Percentiles rank a stretch among this genome's conserved stretches.
Evolutionary conservation across 2,888 invertebrate species (phyloP).

Genomic region (Phoenoteleia sp.): DNA sequence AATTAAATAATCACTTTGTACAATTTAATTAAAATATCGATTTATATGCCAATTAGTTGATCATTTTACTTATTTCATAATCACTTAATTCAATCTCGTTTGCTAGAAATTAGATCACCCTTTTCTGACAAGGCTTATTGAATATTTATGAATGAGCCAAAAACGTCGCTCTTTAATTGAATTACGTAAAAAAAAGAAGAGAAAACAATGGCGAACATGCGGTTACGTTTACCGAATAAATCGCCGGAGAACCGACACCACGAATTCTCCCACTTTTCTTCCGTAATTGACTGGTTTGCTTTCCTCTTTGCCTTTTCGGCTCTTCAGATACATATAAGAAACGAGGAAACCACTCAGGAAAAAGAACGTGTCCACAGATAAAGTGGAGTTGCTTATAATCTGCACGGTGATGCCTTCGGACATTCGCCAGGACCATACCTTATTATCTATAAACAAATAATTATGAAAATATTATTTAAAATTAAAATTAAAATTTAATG

Average conservation of each 20-base stretch:
- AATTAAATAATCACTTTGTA: too few relatives aligned
- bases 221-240: constrained; percentile 84
- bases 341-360: constrained; percentile 85
- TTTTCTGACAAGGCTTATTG: too few relatives aligned
- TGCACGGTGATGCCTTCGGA: constrained; percentile 84
- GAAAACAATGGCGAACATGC: too few relatives aligned
- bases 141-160: background rate
- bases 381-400: constrained; percentile 86
- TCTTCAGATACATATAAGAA: constrained; percentile 78
- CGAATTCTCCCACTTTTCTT: constrained; percentile 73
- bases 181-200: constrained; percentile 22
- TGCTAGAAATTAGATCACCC: too few relatives aligned
- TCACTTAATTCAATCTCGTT: too few relatives aligned
- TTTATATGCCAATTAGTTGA: too few relatives aligned
- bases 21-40: too few relatives aligned
- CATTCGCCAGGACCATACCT: constrained; percentile 82
- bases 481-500: background rate
- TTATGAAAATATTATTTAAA: constrained; percentile 14
- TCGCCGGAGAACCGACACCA: constrained; percentile 82
- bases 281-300: constrained; percentile 67
- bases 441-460: constrained; percentile 82
- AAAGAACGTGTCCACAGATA: constrained; percentile 87
- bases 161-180: background rate
- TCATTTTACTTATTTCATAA: too few relatives aligned
- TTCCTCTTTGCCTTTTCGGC: constrained; percentile 65